Evolutionary conservation across 2,113 vertebrate genomes (phyloP).

Genomic region (Cheilinus undulatus): DNA sequence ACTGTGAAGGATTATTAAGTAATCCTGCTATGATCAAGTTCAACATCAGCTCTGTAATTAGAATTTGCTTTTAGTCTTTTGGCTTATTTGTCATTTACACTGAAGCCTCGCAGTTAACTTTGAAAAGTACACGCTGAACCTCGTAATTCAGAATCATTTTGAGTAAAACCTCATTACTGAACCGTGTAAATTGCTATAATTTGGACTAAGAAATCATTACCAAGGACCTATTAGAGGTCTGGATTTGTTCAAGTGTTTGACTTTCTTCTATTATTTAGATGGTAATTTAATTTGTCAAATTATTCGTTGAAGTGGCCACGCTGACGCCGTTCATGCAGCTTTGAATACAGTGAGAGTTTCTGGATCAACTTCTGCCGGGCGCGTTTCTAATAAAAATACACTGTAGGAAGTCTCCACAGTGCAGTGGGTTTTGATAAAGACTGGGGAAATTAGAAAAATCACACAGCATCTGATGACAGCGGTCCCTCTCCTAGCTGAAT

Average conservation of each 20-base stretch:
- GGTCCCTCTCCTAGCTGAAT: slow-evolving; percentile 23
- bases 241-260: slow-evolving; percentile 58
- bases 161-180: slow-evolving; percentile 41
- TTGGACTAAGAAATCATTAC: slow-evolving; percentile 47
- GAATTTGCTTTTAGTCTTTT: slow-evolving; percentile 29
- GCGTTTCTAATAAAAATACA: background rate
- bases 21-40: slow-evolving; percentile 21
- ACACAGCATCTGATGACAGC: slow-evolving; percentile 25
- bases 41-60: slow-evolving; percentile 21
- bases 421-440: slow-evolving; percentile 10
- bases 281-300: slow-evolving; percentile 49
- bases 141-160: slow-evolving; percentile 34
- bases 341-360: slow-evolving; percentile 16
- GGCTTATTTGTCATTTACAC: slow-evolving; percentile 33
- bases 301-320: slow-evolving; percentile 21
- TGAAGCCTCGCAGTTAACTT: slow-evolving; percentile 35
- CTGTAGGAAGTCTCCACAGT: background rate
- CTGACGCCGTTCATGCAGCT: slow-evolving; percentile 1
- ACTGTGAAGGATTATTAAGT: slow-evolving; percentile 9
- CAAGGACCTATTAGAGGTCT: slow-evolving; percentile 14
- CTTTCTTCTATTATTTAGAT: slow-evolving; percentile 38
- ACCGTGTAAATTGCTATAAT: slow-evolving; percentile 53
- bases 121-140: slow-evolving; percentile 31
- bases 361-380: background rate
- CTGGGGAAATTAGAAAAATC: slow-evolving; percentile 34